These are phyloP conservation scores for Chionoecetes opilio DNA, from an alignment of 1,140 invertebrate genomes.

Conservation along the genomic window DNA sequence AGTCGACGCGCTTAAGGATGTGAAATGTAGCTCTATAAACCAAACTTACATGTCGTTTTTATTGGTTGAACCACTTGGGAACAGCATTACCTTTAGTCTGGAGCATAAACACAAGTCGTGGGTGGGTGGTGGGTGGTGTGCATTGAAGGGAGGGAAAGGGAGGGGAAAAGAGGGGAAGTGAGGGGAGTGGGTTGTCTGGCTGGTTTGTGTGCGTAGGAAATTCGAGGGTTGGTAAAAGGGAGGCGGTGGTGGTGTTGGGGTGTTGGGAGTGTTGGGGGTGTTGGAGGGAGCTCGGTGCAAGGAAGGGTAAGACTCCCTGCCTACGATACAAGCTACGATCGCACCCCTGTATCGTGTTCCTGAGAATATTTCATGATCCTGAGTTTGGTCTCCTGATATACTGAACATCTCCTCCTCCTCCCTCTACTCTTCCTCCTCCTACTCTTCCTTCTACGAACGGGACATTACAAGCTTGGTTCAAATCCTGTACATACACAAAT, in stretches of 20 bases:
- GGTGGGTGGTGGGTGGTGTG: not conserved
- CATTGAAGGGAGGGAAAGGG: not conserved
- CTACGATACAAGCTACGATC: not conserved
- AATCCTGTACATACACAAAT: too few species aligned
- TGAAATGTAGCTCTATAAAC: slow-evolving; percentile 58
- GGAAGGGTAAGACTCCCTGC: too few species aligned
- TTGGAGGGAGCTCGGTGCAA: too few species aligned
- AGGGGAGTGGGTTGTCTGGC: not conserved
- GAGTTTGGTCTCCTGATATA: too few species aligned
- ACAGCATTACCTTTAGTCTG: slow-evolving; percentile 51
- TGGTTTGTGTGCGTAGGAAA: too few species aligned
- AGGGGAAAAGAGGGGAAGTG: not conserved
- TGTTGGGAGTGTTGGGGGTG: too few species aligned
- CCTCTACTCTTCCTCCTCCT: not conserved
- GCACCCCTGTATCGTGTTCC: slow-evolving; percentile 10
- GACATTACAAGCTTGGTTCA: too few species aligned
- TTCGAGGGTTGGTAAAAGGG: too few species aligned
- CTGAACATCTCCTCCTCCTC: not conserved
- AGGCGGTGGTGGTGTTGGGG: too few species aligned
- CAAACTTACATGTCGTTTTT: slow-evolving; percentile 60
- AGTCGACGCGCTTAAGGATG: slow-evolving; percentile 42
- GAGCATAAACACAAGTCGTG: slow-evolving; percentile 34
- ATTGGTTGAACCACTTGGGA: slow-evolving; percentile 58
- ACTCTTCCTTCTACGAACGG: not conserved
- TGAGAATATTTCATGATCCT: slow-evolving; percentile 16